phyloP scores from a whole-genome alignment of 2,888 invertebrate genomes.

The Agrilus mali region DNA sequence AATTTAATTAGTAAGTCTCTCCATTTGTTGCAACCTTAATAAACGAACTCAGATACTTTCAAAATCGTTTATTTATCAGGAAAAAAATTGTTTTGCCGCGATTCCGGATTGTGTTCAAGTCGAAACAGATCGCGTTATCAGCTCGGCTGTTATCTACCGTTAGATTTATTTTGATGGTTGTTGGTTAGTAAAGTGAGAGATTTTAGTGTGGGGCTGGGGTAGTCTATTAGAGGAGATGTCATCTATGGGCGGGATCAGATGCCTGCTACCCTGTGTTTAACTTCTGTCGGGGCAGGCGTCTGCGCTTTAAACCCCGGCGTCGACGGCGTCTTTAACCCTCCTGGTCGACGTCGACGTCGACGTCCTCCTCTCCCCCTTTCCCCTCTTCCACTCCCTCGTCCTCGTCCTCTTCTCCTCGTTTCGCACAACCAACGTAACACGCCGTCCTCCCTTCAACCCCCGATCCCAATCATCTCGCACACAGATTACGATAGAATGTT shows the following conservation, averaged over 20 bases:
- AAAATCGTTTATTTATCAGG: too few species aligned
- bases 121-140: too few species aligned
- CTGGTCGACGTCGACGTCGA: slow-evolving; percentile 11
- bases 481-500: neutral
- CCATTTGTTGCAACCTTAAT: too few species aligned
- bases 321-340: slow-evolving; percentile 12
- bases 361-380: slow-evolving; percentile 13
- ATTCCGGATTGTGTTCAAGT: too few species aligned
- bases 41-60: too few species aligned
- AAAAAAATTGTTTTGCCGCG: too few species aligned
- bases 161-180: slow-evolving; percentile 11
- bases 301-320: slow-evolving; percentile 21
- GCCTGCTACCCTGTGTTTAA: slow-evolving; percentile 35
- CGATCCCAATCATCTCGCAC: neutral
- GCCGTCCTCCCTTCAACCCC: slow-evolving; percentile 8
- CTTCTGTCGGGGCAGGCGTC: slow-evolving; percentile 30
- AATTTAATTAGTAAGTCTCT: too few species aligned
- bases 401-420: slow-evolving; percentile 9
- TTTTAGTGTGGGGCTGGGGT: slow-evolving; percentile 15
- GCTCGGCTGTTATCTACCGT: neutral
- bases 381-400: slow-evolving; percentile 4
- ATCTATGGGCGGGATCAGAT: slow-evolving; percentile 33
- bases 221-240: slow-evolving; percentile 20
- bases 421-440: slow-evolving; percentile 13
- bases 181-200: slow-evolving; percentile 23